Conservation (phyloP, 2,888 invertebrate species). For the Rhyacophila evoluta region DNA sequence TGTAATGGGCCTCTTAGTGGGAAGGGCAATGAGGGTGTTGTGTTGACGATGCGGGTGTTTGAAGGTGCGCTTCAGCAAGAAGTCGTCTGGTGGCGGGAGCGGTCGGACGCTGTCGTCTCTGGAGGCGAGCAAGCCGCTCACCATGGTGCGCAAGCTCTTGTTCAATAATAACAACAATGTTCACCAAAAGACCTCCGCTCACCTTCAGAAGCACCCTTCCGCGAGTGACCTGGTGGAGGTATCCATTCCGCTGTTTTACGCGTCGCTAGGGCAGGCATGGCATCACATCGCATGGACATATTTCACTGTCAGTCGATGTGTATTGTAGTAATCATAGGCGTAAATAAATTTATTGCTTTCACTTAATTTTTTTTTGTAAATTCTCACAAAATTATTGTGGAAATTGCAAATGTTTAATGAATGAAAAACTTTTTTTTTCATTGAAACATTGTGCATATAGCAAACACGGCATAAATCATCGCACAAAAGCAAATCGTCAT, state of each 20-base stretch:
- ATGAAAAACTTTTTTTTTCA: no score
- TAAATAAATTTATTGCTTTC: no score
- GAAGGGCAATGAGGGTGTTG: no score
- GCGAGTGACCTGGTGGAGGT: slow-evolving; percentile 70
- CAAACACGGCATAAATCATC: no score
- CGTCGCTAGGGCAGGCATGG: not conserved
- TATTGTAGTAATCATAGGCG: not conserved
- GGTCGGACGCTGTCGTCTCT: slow-evolving; percentile 59
- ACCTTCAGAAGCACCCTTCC: slow-evolving; percentile 66
- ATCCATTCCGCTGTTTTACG: slow-evolving; percentile 54
- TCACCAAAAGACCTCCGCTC: slow-evolving; percentile 60
- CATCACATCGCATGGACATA: not conserved
- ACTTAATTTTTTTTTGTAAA: no score
- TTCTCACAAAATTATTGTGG: no score
- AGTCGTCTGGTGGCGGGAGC: slow-evolving; percentile 20
- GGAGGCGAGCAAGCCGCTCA: slow-evolving; percentile 65
- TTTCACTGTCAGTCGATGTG: not conserved
- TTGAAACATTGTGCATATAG: no score
- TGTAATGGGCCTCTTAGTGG: not conserved
- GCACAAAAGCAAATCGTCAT: no score
- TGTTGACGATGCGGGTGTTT: not conserved
- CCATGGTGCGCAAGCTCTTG: slow-evolving; percentile 69
- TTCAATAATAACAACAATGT: slow-evolving; percentile 18
- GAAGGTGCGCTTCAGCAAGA: slow-evolving; percentile 20
- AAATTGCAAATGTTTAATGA: no score